Conservation (phyloP, 2,888 invertebrate genomes). For the Platycheirus rosarum region DNA sequence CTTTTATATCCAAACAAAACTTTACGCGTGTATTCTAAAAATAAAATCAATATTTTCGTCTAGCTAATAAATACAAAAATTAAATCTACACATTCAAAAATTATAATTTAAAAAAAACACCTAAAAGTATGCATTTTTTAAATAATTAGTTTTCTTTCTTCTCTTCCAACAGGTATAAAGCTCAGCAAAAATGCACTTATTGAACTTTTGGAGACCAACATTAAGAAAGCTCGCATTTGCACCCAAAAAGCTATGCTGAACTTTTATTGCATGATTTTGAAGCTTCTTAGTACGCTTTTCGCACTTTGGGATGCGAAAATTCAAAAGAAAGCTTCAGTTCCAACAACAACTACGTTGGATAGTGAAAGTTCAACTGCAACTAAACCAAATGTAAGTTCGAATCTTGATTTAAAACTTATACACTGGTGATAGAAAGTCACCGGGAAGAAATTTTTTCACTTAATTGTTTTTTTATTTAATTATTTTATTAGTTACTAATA, state of each 20-base stretch:
- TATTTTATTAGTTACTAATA: background rate
- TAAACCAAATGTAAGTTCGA: conserved; percentile 53
- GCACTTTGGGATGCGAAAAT: conserved; percentile 66
- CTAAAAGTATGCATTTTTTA: conserved; percentile 35
- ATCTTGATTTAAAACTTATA: background rate
- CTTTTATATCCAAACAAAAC: background rate
- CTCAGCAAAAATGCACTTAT: conserved; percentile 68
- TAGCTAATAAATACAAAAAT: too few relatives aligned
- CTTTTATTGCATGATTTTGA: conserved; percentile 65
- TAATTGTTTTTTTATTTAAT: too few relatives aligned
- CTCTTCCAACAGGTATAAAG: conserved; percentile 49
- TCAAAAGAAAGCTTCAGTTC: conserved; percentile 42
- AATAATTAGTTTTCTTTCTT: background rate
- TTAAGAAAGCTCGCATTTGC: conserved; percentile 68
- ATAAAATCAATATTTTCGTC: background rate
- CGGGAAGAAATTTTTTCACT: too few relatives aligned
- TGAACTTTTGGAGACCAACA: conserved; percentile 71
- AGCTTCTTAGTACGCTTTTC: conserved; percentile 70
- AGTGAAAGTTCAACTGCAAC: conserved; percentile 41
- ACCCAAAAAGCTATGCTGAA: conserved; percentile 66
- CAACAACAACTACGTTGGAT: conserved; percentile 27
- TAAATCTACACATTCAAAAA: background rate
- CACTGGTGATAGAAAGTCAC: conserved; percentile 9
- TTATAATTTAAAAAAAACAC: background rate
- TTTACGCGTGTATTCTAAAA: conserved; percentile 2